A percentile compares a stretch with the other conserved stretches of the same genome.
Conservation (phyloP, 1,140 invertebrate genomes). For the Trichonephila inaurata region DNA sequence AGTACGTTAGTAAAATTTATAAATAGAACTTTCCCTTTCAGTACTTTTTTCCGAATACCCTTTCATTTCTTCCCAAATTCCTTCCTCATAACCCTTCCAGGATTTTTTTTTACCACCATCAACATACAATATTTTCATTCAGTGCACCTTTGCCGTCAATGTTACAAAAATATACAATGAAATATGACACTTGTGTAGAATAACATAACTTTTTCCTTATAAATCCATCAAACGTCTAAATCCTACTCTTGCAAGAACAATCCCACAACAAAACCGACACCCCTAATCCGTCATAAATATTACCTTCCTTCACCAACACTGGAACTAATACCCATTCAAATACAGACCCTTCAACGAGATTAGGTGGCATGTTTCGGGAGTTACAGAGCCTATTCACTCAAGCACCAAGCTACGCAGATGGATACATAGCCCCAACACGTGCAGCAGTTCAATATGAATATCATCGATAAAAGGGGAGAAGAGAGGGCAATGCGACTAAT, state of each 20-base stretch:
- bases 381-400: neutral
- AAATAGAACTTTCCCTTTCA: too few species aligned
- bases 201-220: neutral
- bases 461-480: neutral
- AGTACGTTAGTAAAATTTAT: too few species aligned
- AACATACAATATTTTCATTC: neutral
- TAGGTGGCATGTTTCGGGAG: neutral
- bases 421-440: neutral
- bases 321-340: neutral
- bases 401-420: constrained; percentile 19
- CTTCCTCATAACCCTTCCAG: too few species aligned
- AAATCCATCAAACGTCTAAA: neutral
- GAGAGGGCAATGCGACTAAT: neutral
- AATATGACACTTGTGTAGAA: neutral
- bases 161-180: neutral
- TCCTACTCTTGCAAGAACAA: neutral
- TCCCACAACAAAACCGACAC: neutral
- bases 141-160: neutral
- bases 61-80: too few species aligned
- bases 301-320: neutral
- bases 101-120: too few species aligned
- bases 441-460: constrained; percentile 53
- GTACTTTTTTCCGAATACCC: too few species aligned
- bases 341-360: neutral
- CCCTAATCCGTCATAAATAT: neutral